These are phyloP conservation scores for Hydrozoanthus gracilis DNA, from an alignment of 92 coral and sea anemone species.

Conservation along the genomic window DNA sequence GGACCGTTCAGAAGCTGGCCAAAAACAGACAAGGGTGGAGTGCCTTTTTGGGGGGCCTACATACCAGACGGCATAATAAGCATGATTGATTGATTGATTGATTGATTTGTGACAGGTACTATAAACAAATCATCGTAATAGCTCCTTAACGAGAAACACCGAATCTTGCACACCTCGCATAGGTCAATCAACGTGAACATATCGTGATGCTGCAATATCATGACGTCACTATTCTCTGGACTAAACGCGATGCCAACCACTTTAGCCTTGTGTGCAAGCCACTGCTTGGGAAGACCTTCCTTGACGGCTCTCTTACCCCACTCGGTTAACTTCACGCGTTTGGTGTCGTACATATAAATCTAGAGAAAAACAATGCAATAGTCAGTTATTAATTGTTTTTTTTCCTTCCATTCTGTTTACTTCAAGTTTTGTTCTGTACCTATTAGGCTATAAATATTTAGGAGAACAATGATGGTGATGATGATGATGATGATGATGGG, in stretches of 20 bases:
- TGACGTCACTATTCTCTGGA: conserved; percentile 64
- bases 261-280: conserved; percentile 70
- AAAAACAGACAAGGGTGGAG: too few relatives aligned
- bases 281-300: conserved; percentile 82
- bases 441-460: too few relatives aligned
- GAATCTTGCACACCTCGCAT: conserved; percentile 63
- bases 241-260: conserved; percentile 76
- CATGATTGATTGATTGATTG: too few relatives aligned
- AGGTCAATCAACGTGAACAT: conserved; percentile 80
- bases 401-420: too few relatives aligned
- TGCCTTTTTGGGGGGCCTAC: too few relatives aligned
- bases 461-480: too few relatives aligned
- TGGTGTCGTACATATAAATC: conserved; percentile 79
- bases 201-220: conserved; percentile 79
- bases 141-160: not conserved
- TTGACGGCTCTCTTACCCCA: conserved; percentile 84
- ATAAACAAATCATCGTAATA: not conserved
- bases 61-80: too few relatives aligned
- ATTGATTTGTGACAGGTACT: not conserved
- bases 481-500: too few relatives aligned
- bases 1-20: too few relatives aligned
- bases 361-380: conserved; percentile 10
- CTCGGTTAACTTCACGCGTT: conserved; percentile 69
- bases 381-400: too few relatives aligned
- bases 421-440: too few relatives aligned